Base-by-base conservation (phyloP, 2,113 vertebrate genomes). In the Hydropotes inermis region DNA sequence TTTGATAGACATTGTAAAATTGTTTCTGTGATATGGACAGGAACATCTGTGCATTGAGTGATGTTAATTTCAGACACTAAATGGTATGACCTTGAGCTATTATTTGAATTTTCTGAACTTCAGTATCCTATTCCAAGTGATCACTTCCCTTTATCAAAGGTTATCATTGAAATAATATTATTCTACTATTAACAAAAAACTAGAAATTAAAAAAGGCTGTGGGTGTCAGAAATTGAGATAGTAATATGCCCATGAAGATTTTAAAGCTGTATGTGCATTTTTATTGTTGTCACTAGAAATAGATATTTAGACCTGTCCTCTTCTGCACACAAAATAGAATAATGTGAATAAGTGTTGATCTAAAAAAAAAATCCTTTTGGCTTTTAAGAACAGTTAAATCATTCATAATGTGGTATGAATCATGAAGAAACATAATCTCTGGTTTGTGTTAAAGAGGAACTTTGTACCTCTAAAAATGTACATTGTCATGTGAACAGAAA, bases 41-140 rank as follows among this genome's bases (percentile, higher is more conserved):
- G 28, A 21, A 23, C 0, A 8, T 33, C 28, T 39, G 7, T 54
- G 21, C 2, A 28, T 6, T 12, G 52, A 60, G 27, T 2, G 1
- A 21, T 2, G 2, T 1, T 88, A 28, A 6, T 25, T 95, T 86
- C 21, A 64, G 3, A 45, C 10, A 85, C 3, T 55, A 52, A 14
- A 74, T 25, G 43, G 0, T 61, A 14, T 86, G 70, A n/a, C 17
- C 25, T 67, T 25, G 23, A 85, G 2, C 39, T 82, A 3, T 28
- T 64, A 13, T 74, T 57, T 50, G 47, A 85, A 19, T 28, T 54
- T 76, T 89, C 27, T 36, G 52, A 81, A 16, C 3, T 23, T 90
- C 17, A 19, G 12, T 81, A 58, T 58, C 28, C 27, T 43, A 64
- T 67, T n/a, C 30, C 58, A 21, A 14, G 70, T 84, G 6, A 55